A percentile compares a stretch with the other conserved stretches of the same genome.
Evolutionary conservation across 2,113 vertebrate species (phyloP).

Genomic region (Pimephales promelas): DNA sequence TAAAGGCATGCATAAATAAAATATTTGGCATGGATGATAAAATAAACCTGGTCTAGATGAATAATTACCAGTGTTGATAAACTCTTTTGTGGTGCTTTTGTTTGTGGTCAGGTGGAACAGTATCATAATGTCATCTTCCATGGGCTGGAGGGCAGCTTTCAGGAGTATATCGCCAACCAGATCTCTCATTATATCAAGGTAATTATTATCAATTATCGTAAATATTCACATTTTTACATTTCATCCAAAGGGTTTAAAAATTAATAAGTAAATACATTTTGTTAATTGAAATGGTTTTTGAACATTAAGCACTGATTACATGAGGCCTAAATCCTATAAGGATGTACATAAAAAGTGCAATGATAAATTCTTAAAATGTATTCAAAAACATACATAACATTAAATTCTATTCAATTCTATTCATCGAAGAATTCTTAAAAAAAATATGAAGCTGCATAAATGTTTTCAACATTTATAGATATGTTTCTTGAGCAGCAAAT

Average conservation of each 20-base stretch:
- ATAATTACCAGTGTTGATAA: background rate
- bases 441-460: background rate
- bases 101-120: constrained; percentile 84
- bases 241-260: no score
- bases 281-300: background rate
- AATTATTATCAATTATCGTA: constrained; percentile 39
- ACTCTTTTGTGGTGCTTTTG: background rate
- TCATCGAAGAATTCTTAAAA: no score
- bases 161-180: constrained; percentile 85
- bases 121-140: constrained; percentile 94
- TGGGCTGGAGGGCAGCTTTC: constrained; percentile 92
- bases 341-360: background rate
- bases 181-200: constrained; percentile 88
- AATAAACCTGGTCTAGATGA: background rate
- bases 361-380: background rate
- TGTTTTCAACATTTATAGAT: background rate
- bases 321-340: background rate
- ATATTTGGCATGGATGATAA: constrained; percentile 2
- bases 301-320: background rate
- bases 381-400: background rate
- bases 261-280: background rate
- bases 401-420: background rate
- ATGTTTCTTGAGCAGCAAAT: background rate
- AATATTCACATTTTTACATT: no score
- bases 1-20: constrained; percentile 1